Evolutionary conservation across 2,113 vertebrate genomes (phyloP), one percentile per base, ranked within the genome.

Genomic region (Apistogramma diplotaenia): DNA sequence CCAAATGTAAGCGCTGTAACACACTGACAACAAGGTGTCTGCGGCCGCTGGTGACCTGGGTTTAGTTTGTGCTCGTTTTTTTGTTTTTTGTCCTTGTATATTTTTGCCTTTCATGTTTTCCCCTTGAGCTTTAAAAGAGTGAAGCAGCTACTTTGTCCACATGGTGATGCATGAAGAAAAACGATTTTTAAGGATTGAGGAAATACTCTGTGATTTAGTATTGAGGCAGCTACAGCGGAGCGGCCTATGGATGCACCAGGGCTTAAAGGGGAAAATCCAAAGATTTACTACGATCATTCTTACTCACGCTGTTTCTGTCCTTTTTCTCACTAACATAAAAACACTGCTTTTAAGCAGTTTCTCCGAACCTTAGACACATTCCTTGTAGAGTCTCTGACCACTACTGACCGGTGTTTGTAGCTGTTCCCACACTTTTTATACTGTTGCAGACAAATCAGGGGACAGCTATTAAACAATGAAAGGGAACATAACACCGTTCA

Each of bases 171-270:
- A 29, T 67, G 25, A 82, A 73, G 16, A 29, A 7, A 8, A 27
- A 19, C 6, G 6, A 60, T 71, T 3, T 56, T n/a, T 18, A 55
- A 9, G 15, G 49, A 37, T 0, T 0, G 13, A 59, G 31, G n/a
- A 21, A 21, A 35, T 6, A 1, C 37, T 67, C 23, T 81, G 40
- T 2, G 59, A 21, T 80, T 15, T 10, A 43, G 54, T 71, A 46
- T 37, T 1, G 8, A 37, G 49, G 67, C 67, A 78, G 85, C 54
- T 55, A n/a, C 29, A 78, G 43, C 12, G 9, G 62, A 74, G 27
- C 29, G n/a, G 33, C 21, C 49, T 67, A 61, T 13, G 4, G 78
- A 75, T 77, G 78, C 74, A 62, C 62, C 72, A 40, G 84, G 73
- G 58, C 85, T 67, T 67, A 19, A 60, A 70, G 60, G n/a, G 19